Evolutionary conservation across 2,888 invertebrate species (phyloP).

Genomic region (Nemoura dubitans): DNA sequence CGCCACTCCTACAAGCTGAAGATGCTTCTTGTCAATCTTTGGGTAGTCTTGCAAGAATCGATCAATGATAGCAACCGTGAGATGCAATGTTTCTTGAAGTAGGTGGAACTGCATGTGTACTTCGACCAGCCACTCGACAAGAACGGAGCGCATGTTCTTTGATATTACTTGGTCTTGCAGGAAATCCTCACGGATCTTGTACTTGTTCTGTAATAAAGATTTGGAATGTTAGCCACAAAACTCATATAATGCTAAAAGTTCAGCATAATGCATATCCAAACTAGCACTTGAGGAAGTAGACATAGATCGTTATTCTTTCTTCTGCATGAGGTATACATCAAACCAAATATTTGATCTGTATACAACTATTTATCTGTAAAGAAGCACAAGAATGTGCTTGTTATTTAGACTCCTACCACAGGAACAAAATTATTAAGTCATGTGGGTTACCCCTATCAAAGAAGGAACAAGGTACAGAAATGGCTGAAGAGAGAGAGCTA

Average conservation of each 20-base stretch:
- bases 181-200: slow-evolving; percentile 71
- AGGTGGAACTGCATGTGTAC: slow-evolving; percentile 88
- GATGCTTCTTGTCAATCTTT: slow-evolving; percentile 71
- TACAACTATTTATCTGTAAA: too few species aligned
- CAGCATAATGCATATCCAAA: too few species aligned
- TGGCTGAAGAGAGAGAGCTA: too few species aligned
- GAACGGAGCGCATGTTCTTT: slow-evolving; percentile 85
- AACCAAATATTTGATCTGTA: too few species aligned
- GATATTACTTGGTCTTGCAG: slow-evolving; percentile 77
- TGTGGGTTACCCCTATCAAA: too few species aligned
- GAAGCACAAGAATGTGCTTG: too few species aligned
- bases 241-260: slow-evolving; percentile 53
- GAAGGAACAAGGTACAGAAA: too few species aligned
- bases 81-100: slow-evolving; percentile 87
- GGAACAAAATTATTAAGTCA: too few species aligned
- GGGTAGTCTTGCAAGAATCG: slow-evolving; percentile 66
- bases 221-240: slow-evolving; percentile 56
- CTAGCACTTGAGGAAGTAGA: too few species aligned
- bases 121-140: slow-evolving; percentile 94
- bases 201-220: slow-evolving; percentile 62
- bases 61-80: slow-evolving; percentile 89
- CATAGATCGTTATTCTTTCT: too few species aligned
- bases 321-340: too few species aligned
- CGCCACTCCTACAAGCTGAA: slow-evolving; percentile 90
- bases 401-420: too few species aligned